phyloP scores from a whole-genome alignment of 2,113 vertebrate genomes.

The Centropus unirufus region DNA sequence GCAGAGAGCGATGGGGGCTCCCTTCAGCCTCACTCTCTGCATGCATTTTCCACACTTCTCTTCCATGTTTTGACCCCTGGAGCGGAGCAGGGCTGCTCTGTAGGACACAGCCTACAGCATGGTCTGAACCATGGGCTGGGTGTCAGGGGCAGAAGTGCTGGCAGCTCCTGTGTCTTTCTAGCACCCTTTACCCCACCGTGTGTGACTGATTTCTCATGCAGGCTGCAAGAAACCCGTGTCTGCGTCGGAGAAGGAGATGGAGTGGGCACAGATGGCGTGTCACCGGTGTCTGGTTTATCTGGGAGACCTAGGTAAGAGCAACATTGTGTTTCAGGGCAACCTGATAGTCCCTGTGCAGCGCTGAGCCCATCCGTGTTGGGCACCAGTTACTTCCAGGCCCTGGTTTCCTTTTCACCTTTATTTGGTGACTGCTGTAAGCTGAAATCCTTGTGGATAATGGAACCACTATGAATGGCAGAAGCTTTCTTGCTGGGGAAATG shows the following conservation, averaged over 20 bases:
- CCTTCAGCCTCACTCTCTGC: background rate
- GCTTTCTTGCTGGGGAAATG: background rate
- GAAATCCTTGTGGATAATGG: background rate
- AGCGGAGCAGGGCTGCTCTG: background rate
- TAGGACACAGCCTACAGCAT: background rate
- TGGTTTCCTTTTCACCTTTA: background rate
- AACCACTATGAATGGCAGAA: background rate
- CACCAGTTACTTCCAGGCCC: background rate
- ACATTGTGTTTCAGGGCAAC: background rate
- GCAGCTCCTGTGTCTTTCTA: background rate
- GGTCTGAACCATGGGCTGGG: accelerated
- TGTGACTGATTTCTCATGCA: conserved; percentile 23
- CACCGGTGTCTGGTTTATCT: conserved; percentile 96
- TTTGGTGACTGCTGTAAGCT: background rate
- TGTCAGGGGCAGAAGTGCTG: background rate
- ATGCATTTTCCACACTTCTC: background rate
- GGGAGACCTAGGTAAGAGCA: conserved; percentile 91
- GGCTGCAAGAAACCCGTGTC: conserved; percentile 93
- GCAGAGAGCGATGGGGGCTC: too few species aligned
- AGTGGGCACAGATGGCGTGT: conserved; percentile 98
- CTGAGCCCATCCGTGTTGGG: background rate
- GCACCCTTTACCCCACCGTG: accelerated
- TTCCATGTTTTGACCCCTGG: background rate
- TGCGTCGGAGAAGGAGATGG: conserved; percentile 95
- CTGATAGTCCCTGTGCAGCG: background rate